Evolutionary conservation across 2,797 vertebrate species (phyloP).

Genomic region (Siniperca scherzeri): DNA sequence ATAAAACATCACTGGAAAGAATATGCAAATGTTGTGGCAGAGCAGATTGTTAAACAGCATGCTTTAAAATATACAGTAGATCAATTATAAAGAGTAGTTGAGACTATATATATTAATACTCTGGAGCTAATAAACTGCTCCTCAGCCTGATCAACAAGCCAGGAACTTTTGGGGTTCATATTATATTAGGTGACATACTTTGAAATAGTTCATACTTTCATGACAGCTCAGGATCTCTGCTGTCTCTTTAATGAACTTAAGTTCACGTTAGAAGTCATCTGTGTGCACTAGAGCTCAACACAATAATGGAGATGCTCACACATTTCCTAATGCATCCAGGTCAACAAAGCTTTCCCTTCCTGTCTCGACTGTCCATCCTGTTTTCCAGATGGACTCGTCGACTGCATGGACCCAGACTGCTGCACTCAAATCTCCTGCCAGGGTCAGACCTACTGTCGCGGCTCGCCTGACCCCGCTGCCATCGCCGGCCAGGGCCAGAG

Average conservation of each 20-base stretch:
- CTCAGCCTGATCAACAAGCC: constrained; percentile 16
- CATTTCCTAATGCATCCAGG: constrained; percentile 39
- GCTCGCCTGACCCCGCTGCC: constrained; percentile 94
- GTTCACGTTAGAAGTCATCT: constrained; percentile 49
- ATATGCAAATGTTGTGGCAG: constrained; percentile 66
- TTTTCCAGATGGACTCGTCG: constrained; percentile 93
- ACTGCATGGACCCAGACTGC: constrained; percentile 99
- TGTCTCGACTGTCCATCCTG: constrained; percentile 58
- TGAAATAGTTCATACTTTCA: constrained; percentile 30
- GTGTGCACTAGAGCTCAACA: constrained; percentile 43
- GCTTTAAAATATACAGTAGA: constrained; percentile 66
- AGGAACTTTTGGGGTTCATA: constrained; percentile 42
- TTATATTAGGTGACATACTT: constrained; percentile 38
- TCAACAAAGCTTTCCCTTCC: constrained; percentile 43
- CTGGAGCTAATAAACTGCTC: constrained; percentile 20
- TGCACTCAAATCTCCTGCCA: constrained; percentile 96
- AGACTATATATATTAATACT: constrained; percentile 35
- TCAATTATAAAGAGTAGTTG: constrained; percentile 55
- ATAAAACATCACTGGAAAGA: constrained; percentile 71
- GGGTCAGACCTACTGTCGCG: constrained; percentile 94
- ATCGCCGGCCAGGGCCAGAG: constrained; percentile 89
- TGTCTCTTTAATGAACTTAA: constrained; percentile 50
- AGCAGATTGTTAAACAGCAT: constrained; percentile 70
- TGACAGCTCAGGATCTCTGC: constrained; percentile 39
- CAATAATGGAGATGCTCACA: constrained; percentile 16